These are phyloP conservation scores for Dendroctonus valens DNA, from an alignment of 1,140 invertebrate genomes.

Conservation along the genomic window DNA sequence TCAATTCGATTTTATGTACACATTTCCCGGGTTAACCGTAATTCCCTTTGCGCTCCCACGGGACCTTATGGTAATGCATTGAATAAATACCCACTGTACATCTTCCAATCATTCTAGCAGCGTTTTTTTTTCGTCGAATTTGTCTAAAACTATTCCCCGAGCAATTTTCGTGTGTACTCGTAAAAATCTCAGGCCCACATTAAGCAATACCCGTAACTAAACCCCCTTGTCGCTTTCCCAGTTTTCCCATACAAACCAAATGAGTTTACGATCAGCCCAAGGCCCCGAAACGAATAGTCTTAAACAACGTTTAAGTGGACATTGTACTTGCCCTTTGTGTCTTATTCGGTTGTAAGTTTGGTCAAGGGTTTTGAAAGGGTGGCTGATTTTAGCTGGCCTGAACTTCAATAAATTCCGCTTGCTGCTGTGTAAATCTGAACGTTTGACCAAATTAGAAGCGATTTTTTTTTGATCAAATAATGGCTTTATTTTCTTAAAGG, in stretches of 20 bases:
- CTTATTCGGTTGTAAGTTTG: slow-evolving; percentile 7
- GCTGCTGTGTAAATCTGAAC: too few relatives aligned
- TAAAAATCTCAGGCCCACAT: slow-evolving; percentile 4
- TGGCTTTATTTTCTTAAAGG: too few relatives aligned
- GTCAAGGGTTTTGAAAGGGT: neutral
- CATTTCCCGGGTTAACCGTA: neutral
- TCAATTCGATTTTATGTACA: slow-evolving; percentile 10
- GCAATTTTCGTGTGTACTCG: too few relatives aligned
- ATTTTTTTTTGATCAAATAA: too few relatives aligned
- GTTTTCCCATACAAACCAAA: slow-evolving; percentile 6
- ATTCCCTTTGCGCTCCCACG: neutral
- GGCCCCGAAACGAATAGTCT: slow-evolving; percentile 37
- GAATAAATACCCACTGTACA: too few relatives aligned
- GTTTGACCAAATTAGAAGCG: too few relatives aligned
- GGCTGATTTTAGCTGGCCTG: too few relatives aligned
- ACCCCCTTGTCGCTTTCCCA: neutral
- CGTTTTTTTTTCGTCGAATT: too few relatives aligned
- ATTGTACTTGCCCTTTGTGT: slow-evolving; percentile 23
- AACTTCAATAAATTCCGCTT: too few relatives aligned
- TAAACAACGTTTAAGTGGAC: slow-evolving; percentile 40
- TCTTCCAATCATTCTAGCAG: too few relatives aligned
- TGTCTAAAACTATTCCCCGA: too few relatives aligned
- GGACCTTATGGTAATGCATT: neutral
- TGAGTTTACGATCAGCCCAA: slow-evolving; percentile 37
- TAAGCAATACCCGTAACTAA: slow-evolving; percentile 9